A percentile compares a stretch with the other conserved stretches of the same genome.
These are phyloP conservation scores for Crotalus horridus DNA, from an alignment of 2,113 vertebrate species.

Conservation along the genomic window DNA sequence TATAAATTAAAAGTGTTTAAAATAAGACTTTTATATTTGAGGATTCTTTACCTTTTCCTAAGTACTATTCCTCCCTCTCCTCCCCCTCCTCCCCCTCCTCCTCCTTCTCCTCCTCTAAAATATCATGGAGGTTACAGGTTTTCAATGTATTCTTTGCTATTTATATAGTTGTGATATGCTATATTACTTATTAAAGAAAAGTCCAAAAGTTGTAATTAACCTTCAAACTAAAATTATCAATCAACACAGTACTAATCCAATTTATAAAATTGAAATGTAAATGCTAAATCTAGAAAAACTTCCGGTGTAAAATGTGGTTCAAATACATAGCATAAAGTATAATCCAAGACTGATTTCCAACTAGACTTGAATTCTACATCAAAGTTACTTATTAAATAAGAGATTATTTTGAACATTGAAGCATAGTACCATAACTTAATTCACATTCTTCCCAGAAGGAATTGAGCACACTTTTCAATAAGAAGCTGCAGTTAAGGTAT, in stretches of 20 bases:
- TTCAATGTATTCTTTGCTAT: background rate
- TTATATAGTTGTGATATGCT: background rate
- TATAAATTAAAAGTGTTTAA: background rate
- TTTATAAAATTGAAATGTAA: background rate
- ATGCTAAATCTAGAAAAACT: background rate
- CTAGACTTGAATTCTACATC: background rate
- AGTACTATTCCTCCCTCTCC: background rate
- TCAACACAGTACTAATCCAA: background rate
- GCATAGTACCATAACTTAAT: background rate
- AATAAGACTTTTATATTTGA: background rate
- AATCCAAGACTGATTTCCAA: background rate
- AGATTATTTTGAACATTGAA: background rate
- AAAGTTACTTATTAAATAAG: background rate
- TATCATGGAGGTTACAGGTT: background rate
- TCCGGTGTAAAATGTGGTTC: background rate
- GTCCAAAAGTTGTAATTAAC: background rate
- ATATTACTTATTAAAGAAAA: background rate
- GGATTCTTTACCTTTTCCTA: background rate
- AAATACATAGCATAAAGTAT: background rate
- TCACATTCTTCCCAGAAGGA: background rate
- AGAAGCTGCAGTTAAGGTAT: background rate
- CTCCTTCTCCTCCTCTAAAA: background rate
- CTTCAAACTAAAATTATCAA: background rate
- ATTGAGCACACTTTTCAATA: background rate
- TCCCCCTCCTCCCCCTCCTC: rapidly evolving